These are phyloP conservation scores for Argynnis bischoffii DNA, from an alignment of 2,888 invertebrate genomes.

Conservation along the genomic window DNA sequence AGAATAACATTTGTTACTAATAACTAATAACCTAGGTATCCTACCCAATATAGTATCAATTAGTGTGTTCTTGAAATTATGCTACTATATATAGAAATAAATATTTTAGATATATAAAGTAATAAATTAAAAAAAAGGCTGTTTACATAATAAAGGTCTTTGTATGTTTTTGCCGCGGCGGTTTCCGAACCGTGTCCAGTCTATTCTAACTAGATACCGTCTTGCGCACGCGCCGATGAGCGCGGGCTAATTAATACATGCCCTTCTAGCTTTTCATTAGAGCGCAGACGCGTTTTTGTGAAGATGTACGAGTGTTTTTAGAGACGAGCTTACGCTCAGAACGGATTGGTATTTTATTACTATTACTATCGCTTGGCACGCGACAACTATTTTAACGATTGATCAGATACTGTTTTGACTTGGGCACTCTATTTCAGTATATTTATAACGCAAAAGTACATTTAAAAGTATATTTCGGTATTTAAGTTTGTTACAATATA, in stretches of 20 bases:
- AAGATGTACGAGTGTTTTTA: slow-evolving; percentile 18
- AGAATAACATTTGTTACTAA: too few relatives aligned
- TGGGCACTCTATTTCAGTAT: slow-evolving; percentile 7
- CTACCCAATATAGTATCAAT: too few relatives aligned
- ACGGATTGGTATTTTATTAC: slow-evolving; percentile 27
- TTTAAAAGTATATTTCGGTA: background rate
- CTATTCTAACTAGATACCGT: slow-evolving; percentile 41
- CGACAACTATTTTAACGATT: slow-evolving; percentile 26
- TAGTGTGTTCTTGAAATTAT: too few relatives aligned
- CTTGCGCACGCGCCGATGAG: slow-evolving; percentile 67
- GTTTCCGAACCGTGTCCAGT: slow-evolving; percentile 43
- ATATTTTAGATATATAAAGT: slow-evolving; percentile 15
- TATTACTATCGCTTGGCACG: slow-evolving; percentile 29
- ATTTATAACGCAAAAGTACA: slow-evolving; percentile 4
- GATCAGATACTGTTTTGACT: slow-evolving; percentile 13
- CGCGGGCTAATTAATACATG: slow-evolving; percentile 66
- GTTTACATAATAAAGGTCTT: slow-evolving; percentile 32
- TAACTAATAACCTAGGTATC: too few relatives aligned
- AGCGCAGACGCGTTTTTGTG: slow-evolving; percentile 28
- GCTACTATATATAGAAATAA: background rate
- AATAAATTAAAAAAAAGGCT: slow-evolving; percentile 23
- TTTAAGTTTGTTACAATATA: too few relatives aligned
- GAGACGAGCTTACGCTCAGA: slow-evolving; percentile 2
- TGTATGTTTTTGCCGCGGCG: slow-evolving; percentile 32
- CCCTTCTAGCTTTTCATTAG: slow-evolving; percentile 74